phyloP scores from a whole-genome alignment of 2,113 vertebrate species.

The Nibea coibor region DNA sequence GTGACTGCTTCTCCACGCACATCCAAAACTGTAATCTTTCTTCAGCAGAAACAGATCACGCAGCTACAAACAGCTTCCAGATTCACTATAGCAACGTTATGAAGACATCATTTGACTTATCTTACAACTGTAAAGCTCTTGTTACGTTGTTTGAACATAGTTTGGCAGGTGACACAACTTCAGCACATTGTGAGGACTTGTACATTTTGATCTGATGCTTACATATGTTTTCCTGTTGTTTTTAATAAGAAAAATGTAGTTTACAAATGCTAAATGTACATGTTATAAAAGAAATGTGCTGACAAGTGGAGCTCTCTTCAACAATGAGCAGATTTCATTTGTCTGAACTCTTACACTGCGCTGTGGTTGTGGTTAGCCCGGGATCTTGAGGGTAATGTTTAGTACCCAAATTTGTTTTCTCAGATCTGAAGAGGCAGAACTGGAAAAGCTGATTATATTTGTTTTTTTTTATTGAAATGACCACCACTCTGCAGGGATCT shows the following conservation, averaged over 20 bases:
- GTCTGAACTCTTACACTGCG: background rate
- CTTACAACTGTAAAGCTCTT: background rate
- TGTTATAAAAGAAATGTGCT: background rate
- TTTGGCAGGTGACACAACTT: background rate
- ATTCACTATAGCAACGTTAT: background rate
- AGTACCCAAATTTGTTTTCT: slow-evolving; percentile 30
- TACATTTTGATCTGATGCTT: background rate
- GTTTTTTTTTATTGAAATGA: slow-evolving; percentile 56
- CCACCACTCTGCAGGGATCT: slow-evolving; percentile 20
- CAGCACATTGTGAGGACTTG: background rate
- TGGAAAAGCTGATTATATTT: slow-evolving; percentile 54
- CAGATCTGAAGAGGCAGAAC: slow-evolving; percentile 32
- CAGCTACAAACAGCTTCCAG: slow-evolving; percentile 26
- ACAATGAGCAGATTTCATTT: background rate
- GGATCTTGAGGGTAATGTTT: slow-evolving; percentile 37
- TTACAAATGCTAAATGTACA: background rate
- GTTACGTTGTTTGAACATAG: background rate
- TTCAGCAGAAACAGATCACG: background rate
- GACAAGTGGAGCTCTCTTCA: background rate
- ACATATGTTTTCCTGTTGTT: background rate
- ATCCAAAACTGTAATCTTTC: background rate
- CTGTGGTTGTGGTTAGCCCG: slow-evolving; percentile 23
- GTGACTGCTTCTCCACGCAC: background rate
- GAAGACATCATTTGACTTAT: background rate
- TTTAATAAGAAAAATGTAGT: background rate